A percentile compares a stretch with the other conserved stretches of the same genome.
Conservation (phyloP, 1,140 invertebrate genomes). For the Lepidostoma basale region DNA sequence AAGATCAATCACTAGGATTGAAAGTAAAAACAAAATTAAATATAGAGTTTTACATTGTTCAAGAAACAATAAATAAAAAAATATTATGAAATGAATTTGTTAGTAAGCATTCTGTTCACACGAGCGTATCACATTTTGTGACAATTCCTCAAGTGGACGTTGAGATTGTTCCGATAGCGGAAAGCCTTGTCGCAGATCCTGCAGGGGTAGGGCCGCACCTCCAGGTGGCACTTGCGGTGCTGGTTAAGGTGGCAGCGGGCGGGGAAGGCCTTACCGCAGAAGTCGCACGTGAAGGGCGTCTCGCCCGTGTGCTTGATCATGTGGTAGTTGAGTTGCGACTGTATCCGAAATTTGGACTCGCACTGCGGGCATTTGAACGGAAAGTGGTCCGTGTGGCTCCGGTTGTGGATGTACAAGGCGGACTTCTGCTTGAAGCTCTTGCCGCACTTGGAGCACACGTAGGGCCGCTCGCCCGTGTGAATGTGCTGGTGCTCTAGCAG, state of each 20-base stretch:
- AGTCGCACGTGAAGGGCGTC: constrained; percentile 67
- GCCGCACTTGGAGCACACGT: constrained; percentile 81
- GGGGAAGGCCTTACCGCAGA: constrained; percentile 66
- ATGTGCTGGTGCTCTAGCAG: constrained; percentile 62
- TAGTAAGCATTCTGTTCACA: too few relatives aligned
- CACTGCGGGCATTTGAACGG: constrained; percentile 44
- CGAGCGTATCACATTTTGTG: constrained; percentile 18
- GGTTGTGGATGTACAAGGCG: constrained; percentile 56
- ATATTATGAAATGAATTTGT: too few relatives aligned
- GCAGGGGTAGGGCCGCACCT: constrained; percentile 40
- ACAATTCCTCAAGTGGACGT: constrained; percentile 18
- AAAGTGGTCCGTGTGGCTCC: constrained; percentile 48
- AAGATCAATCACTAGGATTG: too few relatives aligned
- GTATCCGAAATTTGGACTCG: constrained; percentile 43
- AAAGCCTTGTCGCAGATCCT: constrained; percentile 41
- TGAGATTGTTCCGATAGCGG: constrained; percentile 32
- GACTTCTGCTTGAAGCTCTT: constrained; percentile 85
- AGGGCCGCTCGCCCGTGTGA: constrained; percentile 79
- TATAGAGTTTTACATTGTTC: too few relatives aligned
- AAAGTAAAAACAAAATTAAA: too few relatives aligned
- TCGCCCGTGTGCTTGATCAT: constrained; percentile 69
- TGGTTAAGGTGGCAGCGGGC: constrained; percentile 68
- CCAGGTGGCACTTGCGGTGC: constrained; percentile 54
- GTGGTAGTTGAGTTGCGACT: constrained; percentile 58
- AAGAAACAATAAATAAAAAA: too few relatives aligned